These are phyloP conservation scores for Pongo abelii DNA, from an alignment of 2,113 vertebrate species.

Conservation along the genomic window DNA sequence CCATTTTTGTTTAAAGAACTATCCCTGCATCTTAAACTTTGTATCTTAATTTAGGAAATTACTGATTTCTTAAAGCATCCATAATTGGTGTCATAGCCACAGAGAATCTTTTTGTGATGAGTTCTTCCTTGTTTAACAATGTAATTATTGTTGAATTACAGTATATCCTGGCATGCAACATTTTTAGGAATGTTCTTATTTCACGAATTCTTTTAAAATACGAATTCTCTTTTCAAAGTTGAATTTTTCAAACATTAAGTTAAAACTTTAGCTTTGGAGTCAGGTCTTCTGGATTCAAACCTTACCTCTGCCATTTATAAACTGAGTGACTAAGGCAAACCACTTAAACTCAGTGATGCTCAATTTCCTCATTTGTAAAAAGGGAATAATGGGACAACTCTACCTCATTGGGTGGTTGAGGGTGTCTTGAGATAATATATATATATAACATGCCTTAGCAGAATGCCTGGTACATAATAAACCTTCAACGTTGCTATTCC, in stretches of 20 bases:
- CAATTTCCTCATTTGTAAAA: background rate
- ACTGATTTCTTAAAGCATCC: constrained; percentile 41
- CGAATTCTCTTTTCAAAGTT: background rate
- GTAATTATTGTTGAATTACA: constrained; percentile 28
- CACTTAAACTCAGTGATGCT: background rate
- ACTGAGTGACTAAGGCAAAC: background rate
- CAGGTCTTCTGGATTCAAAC: background rate
- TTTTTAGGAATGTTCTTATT: constrained; percentile 31
- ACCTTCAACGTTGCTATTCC: background rate
- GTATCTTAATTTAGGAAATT: constrained; percentile 51
- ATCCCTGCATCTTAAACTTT: background rate
- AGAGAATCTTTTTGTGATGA: constrained; percentile 50
- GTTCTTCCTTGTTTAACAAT: constrained; percentile 36
- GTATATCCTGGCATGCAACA: background rate
- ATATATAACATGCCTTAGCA: background rate
- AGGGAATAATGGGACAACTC: background rate
- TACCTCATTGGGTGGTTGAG: background rate
- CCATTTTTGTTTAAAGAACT: constrained; percentile 45
- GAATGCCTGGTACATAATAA: background rate
- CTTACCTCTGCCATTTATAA: constrained; percentile 11
- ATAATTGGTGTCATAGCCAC: constrained; percentile 20
- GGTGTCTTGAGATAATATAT: background rate
- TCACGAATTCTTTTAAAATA: background rate
- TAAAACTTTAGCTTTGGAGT: background rate
- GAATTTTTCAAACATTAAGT: background rate